These are phyloP conservation scores for Tenodera sinensis DNA, from an alignment of 2,888 invertebrate genomes.

Conservation along the genomic window DNA sequence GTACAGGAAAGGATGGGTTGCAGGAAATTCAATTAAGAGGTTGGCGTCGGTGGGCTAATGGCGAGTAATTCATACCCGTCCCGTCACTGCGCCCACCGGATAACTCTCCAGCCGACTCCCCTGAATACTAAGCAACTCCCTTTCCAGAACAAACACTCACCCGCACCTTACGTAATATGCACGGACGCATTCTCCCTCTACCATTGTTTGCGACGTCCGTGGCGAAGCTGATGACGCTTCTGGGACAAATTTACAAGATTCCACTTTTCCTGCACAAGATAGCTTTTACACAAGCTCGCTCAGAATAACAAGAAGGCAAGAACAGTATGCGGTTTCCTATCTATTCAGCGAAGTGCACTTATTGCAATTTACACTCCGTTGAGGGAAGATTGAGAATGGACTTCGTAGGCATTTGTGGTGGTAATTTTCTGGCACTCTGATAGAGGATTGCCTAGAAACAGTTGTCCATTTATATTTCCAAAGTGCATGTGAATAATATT, in stretches of 20 bases:
- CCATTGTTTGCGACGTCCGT: not conserved
- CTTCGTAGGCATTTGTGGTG: too few species aligned
- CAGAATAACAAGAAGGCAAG: not conserved
- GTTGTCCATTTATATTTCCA: too few species aligned
- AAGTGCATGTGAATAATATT: too few species aligned
- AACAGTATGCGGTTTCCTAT: not conserved
- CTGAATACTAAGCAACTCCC: constrained; percentile 12
- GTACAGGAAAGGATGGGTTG: not conserved
- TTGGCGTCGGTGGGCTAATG: constrained; percentile 24
- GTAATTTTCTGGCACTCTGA: too few species aligned
- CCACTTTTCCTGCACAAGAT: not conserved
- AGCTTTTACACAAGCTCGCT: not conserved
- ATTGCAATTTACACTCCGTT: not conserved
- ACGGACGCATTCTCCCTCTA: not conserved
- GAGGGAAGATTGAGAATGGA: not conserved
- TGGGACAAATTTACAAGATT: not conserved
- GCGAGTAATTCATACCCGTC: constrained; percentile 28
- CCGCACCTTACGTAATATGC: constrained; percentile 5
- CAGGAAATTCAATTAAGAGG: constrained; percentile 31
- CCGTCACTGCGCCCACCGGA: not conserved
- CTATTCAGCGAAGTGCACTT: not conserved
- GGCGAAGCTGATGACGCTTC: not conserved
- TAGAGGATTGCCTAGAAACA: too few species aligned
- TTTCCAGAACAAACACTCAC: not conserved
- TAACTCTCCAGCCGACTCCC: not conserved